Percentiles rank a stretch among this genome's conserved stretches.
Evolutionary conservation across 2,113 vertebrate species (phyloP).

Genomic region (Cryptotis parvus): DNA sequence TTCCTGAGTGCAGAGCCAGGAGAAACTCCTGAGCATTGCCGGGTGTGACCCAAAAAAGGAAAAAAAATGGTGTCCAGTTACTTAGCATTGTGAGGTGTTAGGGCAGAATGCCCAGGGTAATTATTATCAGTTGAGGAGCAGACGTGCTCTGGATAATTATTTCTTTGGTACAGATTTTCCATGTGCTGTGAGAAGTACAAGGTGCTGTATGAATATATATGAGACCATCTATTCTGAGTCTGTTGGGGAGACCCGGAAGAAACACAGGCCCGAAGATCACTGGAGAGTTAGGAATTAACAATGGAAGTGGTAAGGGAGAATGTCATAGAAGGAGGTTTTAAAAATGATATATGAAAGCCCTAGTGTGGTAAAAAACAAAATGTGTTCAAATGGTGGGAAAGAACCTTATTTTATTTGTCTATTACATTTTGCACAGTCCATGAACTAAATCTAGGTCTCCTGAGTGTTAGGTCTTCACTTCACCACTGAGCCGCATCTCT

Average conservation of each 20-base stretch:
- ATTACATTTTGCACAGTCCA: no score
- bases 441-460: no score
- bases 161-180: slow-evolving; percentile 2
- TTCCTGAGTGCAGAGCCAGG: no score
- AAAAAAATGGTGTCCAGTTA: slow-evolving; percentile 28
- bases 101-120: not conserved
- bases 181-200: not conserved
- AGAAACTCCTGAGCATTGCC: no score
- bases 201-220: not conserved
- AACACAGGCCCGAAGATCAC: not conserved
- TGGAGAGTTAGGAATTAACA: not conserved
- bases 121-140: slow-evolving; percentile 14
- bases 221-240: not conserved
- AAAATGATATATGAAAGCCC: slow-evolving; percentile 2
- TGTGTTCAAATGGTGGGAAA: slow-evolving; percentile 21
- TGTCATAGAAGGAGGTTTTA: not conserved
- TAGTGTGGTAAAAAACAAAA: not conserved
- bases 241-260: slow-evolving; percentile 14
- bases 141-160: slow-evolving; percentile 1
- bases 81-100: not conserved
- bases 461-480: no score
- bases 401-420: not conserved
- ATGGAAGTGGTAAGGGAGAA: not conserved
- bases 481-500: no score
- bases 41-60: no score